A percentile compares a stretch with the other conserved stretches of the same genome.
Evolutionary conservation across 1,140 invertebrate genomes (phyloP).

Genomic region (Andricus grossulariae): DNA sequence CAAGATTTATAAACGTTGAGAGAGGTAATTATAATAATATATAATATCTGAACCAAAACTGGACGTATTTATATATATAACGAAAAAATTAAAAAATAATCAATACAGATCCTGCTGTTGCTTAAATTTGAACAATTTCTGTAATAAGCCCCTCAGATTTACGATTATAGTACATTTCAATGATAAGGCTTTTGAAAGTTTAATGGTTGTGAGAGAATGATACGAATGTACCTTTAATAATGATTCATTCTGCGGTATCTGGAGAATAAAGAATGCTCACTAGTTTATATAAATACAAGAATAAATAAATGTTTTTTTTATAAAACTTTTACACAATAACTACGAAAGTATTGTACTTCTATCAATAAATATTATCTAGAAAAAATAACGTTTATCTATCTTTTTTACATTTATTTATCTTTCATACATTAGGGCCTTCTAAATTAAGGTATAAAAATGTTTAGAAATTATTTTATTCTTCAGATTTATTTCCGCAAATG

Average conservation of each 20-base stretch:
- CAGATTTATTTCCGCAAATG: too few species aligned
- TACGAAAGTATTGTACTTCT: slow-evolving; percentile 9
- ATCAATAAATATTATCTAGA: too few species aligned
- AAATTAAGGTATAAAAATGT: too few species aligned
- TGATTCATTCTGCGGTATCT: not conserved
- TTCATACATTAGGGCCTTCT: too few species aligned
- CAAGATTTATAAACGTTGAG: not conserved
- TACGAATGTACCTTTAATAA: slow-evolving; percentile 20
- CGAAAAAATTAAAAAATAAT: not conserved
- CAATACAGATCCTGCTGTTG: too few species aligned
- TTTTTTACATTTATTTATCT: too few species aligned
- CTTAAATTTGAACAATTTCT: not conserved
- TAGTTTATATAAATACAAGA: not conserved
- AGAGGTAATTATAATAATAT: not conserved
- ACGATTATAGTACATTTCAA: not conserved
- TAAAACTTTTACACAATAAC: slow-evolving; percentile 9
- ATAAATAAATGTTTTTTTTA: slow-evolving; percentile 5
- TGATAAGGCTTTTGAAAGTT: not conserved
- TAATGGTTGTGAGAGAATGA: slow-evolving; percentile 1
- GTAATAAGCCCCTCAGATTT: not conserved
- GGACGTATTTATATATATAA: not conserved
- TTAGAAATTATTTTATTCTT: too few species aligned
- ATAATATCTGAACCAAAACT: not conserved
- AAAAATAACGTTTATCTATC: too few species aligned
- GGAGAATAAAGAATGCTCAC: slow-evolving; percentile 23